Evolutionary conservation across 2,797 vertebrate genomes (phyloP), one percentile per base, ranked within the genome.

Genomic region (Xenops minutus): DNA sequence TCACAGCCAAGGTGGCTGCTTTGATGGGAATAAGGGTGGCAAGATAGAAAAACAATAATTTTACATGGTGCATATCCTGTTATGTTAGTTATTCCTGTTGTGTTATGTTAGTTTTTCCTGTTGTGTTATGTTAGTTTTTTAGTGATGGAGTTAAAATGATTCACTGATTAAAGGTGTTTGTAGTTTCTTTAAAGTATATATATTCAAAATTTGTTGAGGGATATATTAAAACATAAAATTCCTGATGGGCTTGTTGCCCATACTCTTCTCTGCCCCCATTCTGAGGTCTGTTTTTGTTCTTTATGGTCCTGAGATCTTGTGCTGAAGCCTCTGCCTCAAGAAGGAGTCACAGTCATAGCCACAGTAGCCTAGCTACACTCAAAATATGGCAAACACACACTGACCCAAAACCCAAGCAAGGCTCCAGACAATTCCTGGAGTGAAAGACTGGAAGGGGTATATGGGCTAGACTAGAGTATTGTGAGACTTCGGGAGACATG

Each of bases 231-330:
- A 52, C 56, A 29, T 85, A 46, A 82, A 85, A 22, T 29, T 44
- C 48, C 49, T 52, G 20, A 27, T 26, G 24, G 34, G 37, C 22
- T 66, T 4, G 0, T 6, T 56, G 27, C 51, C 3, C 1, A 23
- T 75, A 62, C 14, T 39, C 29, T 66, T 37, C 16, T 67, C 30
- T 72, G 52, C 52, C 24, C 61, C 56, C 4, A 3, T 77, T 88
- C 44, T 30, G 49, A 72, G 18, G 23, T 81, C 49, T 64, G 0
- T 67, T 7, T 1, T 91, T 85, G 29, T 62, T 85, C 41, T 44
- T 81, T 76, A 58, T 24, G 44, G 22, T 29, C 39, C 14, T 59
- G 44, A 58, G 10, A 58, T 71, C 52, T 48, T 36, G 14, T 36
- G 39, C 20, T 62, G 36, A 52, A 87, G 7, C 14, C 41, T 44